Percentiles rank a stretch among this genome's conserved stretches.
Conservation (phyloP, 1,140 invertebrate species). For the Papilio machaon region DNA sequence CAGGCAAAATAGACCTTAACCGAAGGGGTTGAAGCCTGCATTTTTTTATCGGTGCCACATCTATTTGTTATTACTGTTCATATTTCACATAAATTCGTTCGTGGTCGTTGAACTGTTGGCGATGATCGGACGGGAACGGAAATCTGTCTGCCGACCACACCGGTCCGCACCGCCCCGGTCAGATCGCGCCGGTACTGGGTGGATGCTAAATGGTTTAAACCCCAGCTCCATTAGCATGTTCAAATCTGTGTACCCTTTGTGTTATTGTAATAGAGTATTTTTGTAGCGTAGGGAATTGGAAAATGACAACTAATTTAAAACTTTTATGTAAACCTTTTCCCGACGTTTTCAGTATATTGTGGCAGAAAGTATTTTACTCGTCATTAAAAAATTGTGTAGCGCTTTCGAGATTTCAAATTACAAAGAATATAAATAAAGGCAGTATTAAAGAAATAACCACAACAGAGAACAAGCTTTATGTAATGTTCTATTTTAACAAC, state of each 20-base stretch:
- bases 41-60: background rate
- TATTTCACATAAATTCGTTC: constrained; percentile 12
- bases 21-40: background rate
- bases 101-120: constrained; percentile 58
- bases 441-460: background rate
- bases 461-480: background rate
- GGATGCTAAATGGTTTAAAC: constrained; percentile 37
- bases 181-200: constrained; percentile 49
- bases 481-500: constrained; percentile 22
- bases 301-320: background rate
- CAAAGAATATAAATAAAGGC: background rate
- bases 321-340: background rate
- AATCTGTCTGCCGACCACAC: constrained; percentile 47
- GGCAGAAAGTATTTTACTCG: too few species aligned
- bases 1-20: background rate
- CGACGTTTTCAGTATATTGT: too few species aligned
- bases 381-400: background rate
- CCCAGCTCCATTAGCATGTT: constrained; percentile 31
- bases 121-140: constrained; percentile 53
- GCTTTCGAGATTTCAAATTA: background rate
- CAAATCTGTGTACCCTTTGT: constrained; percentile 25
- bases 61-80: constrained; percentile 6
- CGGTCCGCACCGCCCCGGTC: constrained; percentile 52
- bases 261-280: background rate
- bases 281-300: background rate